These are phyloP conservation scores for Bruchidius siliquastri DNA, from an alignment of 2,888 invertebrate genomes.

Conservation along the genomic window DNA sequence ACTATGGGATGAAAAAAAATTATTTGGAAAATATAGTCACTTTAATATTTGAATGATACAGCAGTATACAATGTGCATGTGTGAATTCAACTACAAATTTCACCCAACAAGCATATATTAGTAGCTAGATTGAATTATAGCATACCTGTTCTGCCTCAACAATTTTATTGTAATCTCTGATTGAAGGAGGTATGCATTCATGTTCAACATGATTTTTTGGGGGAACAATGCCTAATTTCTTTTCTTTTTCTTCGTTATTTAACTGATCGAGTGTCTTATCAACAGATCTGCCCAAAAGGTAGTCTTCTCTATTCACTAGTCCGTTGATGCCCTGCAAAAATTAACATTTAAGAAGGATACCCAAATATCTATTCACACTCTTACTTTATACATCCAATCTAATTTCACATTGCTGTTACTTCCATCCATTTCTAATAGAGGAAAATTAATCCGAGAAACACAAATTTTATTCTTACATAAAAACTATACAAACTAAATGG, in stretches of 20 bases:
- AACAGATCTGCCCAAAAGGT: conserved; percentile 75
- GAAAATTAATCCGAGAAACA: not conserved
- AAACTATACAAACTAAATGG: not conserved
- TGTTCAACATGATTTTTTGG: conserved; percentile 66
- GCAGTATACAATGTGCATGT: too few species aligned
- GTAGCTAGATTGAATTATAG: not conserved
- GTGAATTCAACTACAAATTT: too few species aligned
- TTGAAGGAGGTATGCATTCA: conserved; percentile 73
- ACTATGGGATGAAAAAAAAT: too few species aligned
- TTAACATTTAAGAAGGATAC: not conserved
- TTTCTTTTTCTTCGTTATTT: conserved; percentile 54
- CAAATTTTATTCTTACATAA: not conserved
- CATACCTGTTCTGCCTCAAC: conserved; percentile 38
- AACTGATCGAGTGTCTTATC: conserved; percentile 74
- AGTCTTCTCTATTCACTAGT: conserved; percentile 77
- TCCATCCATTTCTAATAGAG: conserved; percentile 16
- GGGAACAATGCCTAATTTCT: conserved; percentile 39
- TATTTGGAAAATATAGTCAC: too few species aligned
- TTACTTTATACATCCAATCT: conserved; percentile 85
- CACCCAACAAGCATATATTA: too few species aligned
- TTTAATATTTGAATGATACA: too few species aligned
- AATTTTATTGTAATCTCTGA: conserved; percentile 50
- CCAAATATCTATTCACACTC: not conserved
- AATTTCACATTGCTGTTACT: conserved; percentile 58
- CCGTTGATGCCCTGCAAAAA: conserved; percentile 53